A percentile compares a stretch with the other conserved stretches of the same genome.
These are phyloP conservation scores for Aporophyla lueneburgensis DNA, from an alignment of 2,888 invertebrate genomes.

Conservation along the genomic window DNA sequence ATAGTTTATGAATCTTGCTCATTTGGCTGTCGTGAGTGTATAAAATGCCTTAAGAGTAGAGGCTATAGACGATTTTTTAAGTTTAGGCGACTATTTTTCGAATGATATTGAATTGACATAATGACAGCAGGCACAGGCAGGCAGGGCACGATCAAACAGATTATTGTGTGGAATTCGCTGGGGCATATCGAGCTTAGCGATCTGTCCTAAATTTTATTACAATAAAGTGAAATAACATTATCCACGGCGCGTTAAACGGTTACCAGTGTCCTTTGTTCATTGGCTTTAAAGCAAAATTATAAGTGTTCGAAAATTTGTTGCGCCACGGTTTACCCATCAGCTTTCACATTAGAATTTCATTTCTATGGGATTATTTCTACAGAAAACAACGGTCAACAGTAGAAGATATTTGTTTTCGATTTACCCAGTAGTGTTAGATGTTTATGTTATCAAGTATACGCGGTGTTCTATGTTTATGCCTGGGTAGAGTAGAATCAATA, in stretches of 20 bases:
- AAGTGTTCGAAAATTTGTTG: constrained; percentile 57
- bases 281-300: constrained; percentile 61
- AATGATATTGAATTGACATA: constrained; percentile 38
- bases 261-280: constrained; percentile 62
- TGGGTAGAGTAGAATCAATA: constrained; percentile 81
- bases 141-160: constrained; percentile 48
- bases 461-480: constrained; percentile 75
- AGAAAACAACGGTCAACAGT: constrained; percentile 63
- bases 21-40: not conserved
- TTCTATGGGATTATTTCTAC: constrained; percentile 68
- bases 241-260: constrained; percentile 59
- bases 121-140: constrained; percentile 52
- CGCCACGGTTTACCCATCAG: constrained; percentile 54
- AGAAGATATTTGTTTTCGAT: constrained; percentile 74
- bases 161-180: constrained; percentile 67
- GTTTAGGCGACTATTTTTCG: not conserved
- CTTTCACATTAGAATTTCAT: constrained; percentile 69
- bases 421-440: constrained; percentile 74
- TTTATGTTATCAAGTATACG: constrained; percentile 75
- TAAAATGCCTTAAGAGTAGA: not conserved
- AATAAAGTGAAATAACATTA: constrained; percentile 63
- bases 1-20: not conserved
- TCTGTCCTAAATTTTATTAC: constrained; percentile 70
- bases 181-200: constrained; percentile 66
- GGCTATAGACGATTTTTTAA: constrained; percentile 11